Percentiles rank a stretch among this genome's conserved stretches.
Evolutionary conservation across 2,113 vertebrate genomes (phyloP).

Genomic region (Rhea pennata): DNA sequence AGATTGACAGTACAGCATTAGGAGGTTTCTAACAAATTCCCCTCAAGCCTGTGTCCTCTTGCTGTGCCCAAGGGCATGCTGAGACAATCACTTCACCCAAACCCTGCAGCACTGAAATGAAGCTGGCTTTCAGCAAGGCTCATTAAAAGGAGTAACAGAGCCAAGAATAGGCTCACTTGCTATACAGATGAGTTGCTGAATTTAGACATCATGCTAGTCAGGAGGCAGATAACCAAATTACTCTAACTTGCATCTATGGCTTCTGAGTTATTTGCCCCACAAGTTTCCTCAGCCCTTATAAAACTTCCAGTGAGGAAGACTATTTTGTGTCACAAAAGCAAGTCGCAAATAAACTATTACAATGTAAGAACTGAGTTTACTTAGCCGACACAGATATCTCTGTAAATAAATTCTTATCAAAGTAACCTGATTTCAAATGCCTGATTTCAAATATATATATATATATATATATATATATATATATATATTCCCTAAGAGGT

Average conservation of each 20-base stretch:
- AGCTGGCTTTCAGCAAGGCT: neutral
- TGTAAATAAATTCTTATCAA: neutral
- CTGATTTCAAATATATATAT: neutral
- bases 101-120: neutral
- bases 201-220: accelerated
- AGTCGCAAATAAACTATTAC: neutral
- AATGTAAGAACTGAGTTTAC: neutral
- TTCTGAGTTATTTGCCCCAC: neutral
- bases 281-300: neutral
- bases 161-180: accelerated
- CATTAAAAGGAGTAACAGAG: neutral
- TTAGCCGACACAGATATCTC: neutral
- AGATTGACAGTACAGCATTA: neutral
- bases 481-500: neutral
- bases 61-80: accelerated
- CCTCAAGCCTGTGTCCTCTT: neutral
- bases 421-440: neutral
- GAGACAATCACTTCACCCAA: neutral
- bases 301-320: neutral
- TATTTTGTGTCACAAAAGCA: neutral
- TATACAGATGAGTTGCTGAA: neutral
- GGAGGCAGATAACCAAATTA: neutral
- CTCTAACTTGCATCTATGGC: neutral
- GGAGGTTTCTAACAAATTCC: neutral
- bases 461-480: neutral